These are phyloP conservation scores for Lasius fuliginosus DNA, from an alignment of 2,888 invertebrate species.

Conservation along the genomic window DNA sequence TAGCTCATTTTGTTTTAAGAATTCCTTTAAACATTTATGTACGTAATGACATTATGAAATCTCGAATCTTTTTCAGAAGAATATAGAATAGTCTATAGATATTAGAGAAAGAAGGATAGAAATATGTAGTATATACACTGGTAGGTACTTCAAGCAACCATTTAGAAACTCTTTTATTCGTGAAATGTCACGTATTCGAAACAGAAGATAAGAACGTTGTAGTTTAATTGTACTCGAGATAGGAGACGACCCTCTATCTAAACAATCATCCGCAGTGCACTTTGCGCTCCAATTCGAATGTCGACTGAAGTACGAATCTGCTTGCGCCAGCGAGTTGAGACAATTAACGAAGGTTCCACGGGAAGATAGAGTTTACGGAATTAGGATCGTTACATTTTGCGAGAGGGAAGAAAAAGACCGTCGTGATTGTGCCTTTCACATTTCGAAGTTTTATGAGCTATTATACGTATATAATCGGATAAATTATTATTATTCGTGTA, in stretches of 20 bases:
- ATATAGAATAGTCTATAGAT: not conserved
- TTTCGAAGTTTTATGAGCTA: constrained; percentile 3
- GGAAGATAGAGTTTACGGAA: constrained; percentile 61
- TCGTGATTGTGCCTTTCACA: not conserved
- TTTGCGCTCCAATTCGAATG: constrained; percentile 68
- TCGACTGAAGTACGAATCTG: constrained; percentile 64
- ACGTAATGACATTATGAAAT: not conserved
- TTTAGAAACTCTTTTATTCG: constrained; percentile 48
- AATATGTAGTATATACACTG: constrained; percentile 15
- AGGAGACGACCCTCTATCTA: constrained; percentile 64
- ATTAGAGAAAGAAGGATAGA: not conserved
- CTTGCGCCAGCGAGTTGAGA: constrained; percentile 66
- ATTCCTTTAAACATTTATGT: not conserved
- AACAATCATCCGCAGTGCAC: constrained; percentile 68
- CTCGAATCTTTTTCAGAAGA: not conserved
- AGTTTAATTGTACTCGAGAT: constrained; percentile 66
- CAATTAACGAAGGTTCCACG: constrained; percentile 70
- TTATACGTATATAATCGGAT: not conserved
- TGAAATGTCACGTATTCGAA: constrained; percentile 49
- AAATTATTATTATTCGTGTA: not conserved
- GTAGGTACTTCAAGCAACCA: constrained; percentile 22
- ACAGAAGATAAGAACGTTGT: constrained; percentile 51
- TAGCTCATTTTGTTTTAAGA: not conserved
- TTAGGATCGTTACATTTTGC: constrained; percentile 68
- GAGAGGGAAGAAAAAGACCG: constrained; percentile 43